Percentiles rank a stretch among this genome's conserved stretches.
phyloP scores from a whole-genome alignment of 1,140 invertebrate species.

The Luehdorfia chinensis region DNA sequence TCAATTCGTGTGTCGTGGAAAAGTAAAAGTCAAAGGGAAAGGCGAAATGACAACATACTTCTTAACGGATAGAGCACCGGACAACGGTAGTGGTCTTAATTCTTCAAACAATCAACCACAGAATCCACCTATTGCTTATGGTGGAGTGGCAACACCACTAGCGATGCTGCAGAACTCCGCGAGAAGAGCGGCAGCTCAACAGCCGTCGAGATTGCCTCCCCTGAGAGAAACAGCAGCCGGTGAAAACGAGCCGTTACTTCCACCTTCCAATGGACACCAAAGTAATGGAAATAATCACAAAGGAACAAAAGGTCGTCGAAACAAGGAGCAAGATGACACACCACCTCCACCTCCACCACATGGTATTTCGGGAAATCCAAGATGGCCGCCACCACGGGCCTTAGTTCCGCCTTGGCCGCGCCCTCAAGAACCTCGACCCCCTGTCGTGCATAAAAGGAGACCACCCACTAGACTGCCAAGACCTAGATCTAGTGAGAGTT shows the following conservation, averaged over 20 bases:
- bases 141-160: slow-evolving; percentile 83
- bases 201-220: slow-evolving; percentile 61
- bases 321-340: slow-evolving; percentile 53
- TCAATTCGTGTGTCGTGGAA: slow-evolving; percentile 89
- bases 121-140: slow-evolving; percentile 78
- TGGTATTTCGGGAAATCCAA: slow-evolving; percentile 44
- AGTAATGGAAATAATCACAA: slow-evolving; percentile 72
- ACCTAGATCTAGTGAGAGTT: slow-evolving; percentile 81
- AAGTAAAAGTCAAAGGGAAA: slow-evolving; percentile 95
- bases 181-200: slow-evolving; percentile 54
- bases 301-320: slow-evolving; percentile 68
- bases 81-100: slow-evolving; percentile 36
- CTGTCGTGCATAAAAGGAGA: slow-evolving; percentile 54
- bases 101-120: slow-evolving; percentile 38
- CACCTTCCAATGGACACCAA: slow-evolving; percentile 74
- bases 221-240: slow-evolving; percentile 74
- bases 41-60: slow-evolving; percentile 97
- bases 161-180: slow-evolving; percentile 81
- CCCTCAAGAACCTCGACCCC: slow-evolving; percentile 58
- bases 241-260: slow-evolving; percentile 83
- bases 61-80: slow-evolving; percentile 81
- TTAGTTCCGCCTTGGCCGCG: slow-evolving; percentile 78
- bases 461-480: slow-evolving; percentile 68
- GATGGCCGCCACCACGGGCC: slow-evolving; percentile 71
- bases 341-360: slow-evolving; percentile 78